A percentile compares a stretch with the other conserved stretches of the same genome.
Conservation (phyloP, 1,140 invertebrate genomes). For the Leptinotarsa defecta region DNA sequence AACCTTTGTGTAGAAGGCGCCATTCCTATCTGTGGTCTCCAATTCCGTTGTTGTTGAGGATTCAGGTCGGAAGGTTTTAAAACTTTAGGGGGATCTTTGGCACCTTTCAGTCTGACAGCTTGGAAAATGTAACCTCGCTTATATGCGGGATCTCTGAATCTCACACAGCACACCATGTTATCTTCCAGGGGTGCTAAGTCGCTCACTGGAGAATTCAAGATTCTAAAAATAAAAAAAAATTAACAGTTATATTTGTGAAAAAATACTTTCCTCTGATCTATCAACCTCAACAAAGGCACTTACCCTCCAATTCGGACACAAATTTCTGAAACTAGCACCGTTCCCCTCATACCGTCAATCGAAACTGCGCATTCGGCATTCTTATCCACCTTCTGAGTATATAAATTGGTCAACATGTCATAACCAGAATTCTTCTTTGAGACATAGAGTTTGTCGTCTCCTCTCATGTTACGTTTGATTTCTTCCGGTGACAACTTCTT, state of each 20-base stretch:
- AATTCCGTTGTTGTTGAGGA: conserved; percentile 69
- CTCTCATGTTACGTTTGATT: conserved; percentile 72
- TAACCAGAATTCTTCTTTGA: conserved; percentile 70
- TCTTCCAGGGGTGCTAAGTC: conserved; percentile 65
- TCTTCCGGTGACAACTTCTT: conserved; percentile 79
- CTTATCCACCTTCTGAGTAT: conserved; percentile 61
- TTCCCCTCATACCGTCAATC: conserved; percentile 76
- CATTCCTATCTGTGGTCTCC: conserved; percentile 72
- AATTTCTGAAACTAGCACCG: conserved; percentile 71
- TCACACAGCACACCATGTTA: conserved; percentile 70
- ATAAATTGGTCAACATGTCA: conserved; percentile 72
- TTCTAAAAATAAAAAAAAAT: conserved; percentile 53
- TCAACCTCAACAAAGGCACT: conserved; percentile 43
- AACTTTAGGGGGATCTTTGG: conserved; percentile 72
- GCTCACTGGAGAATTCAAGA: conserved; percentile 71
- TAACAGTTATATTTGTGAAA: not conserved
- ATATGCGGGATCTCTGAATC: conserved; percentile 83
- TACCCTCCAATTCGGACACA: conserved; percentile 68
- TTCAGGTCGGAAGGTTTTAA: conserved; percentile 81
- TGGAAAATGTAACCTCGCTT: conserved; percentile 76
- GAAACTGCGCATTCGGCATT: conserved; percentile 61
- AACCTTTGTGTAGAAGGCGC: conserved; percentile 49
- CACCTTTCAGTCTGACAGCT: conserved; percentile 71
- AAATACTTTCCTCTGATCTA: no score
- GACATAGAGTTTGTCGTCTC: conserved; percentile 83